phyloP scores from a whole-genome alignment of 2,888 invertebrate species.

The Choristoneura rosaceana region DNA sequence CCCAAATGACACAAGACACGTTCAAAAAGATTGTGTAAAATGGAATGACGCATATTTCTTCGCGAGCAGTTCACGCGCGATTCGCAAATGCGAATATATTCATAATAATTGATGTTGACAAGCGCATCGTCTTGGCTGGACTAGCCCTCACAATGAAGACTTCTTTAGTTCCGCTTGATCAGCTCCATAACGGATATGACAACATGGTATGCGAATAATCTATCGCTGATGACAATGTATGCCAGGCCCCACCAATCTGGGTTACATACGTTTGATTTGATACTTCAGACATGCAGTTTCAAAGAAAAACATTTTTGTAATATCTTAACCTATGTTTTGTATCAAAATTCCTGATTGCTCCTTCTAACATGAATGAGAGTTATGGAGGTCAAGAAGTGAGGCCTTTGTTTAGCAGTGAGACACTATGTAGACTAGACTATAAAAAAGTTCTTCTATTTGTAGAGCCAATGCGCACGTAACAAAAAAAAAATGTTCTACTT shows the following conservation, averaged over 20 bases:
- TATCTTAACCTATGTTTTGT: neutral
- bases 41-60: neutral
- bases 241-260: conserved; percentile 29
- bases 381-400: too few relatives aligned
- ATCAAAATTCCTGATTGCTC: too few relatives aligned
- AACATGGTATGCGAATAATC: conserved; percentile 49
- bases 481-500: too few relatives aligned
- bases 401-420: too few relatives aligned
- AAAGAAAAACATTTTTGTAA: neutral
- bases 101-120: conserved; percentile 26
- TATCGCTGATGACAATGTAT: conserved; percentile 36
- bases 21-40: neutral
- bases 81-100: neutral
- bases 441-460: too few relatives aligned
- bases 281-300: neutral
- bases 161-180: conserved; percentile 58
- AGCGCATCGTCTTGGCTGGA: conserved; percentile 32
- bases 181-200: conserved; percentile 63
- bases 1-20: neutral
- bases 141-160: conserved; percentile 49
- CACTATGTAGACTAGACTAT: too few relatives aligned
- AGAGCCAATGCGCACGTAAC: too few relatives aligned
- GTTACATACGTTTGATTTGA: conserved; percentile 16
- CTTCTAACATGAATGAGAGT: too few relatives aligned
- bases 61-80: neutral